Base-by-base conservation (phyloP, 2,113 vertebrate species). In the Leptobrachium ailaonicum region DNA sequence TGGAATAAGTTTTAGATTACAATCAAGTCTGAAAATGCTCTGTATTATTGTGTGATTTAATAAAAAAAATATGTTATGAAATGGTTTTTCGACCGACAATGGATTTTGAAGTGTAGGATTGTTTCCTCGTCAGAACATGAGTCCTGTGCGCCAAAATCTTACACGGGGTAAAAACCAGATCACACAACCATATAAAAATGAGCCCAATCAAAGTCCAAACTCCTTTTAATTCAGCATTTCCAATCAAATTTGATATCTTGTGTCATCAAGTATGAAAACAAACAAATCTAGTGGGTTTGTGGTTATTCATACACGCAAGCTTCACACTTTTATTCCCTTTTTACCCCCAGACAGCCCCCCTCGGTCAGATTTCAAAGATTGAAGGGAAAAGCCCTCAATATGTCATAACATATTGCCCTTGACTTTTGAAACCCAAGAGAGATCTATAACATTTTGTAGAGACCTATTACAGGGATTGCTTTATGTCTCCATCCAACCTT, bases 401-500 rank as follows among this genome's bases (percentile, higher is more conserved):
- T 88, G 87, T 88, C 88, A 81, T 86, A 85, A 89, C 85, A 69
- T 85, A 85, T 88, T 94, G 95, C 94, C 95, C 96, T 97, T 97
- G 94, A 95, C 94, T 96, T 90, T 88, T 86, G 90, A 92, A 93
- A 96, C 95, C 92, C 92, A 93, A 89, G 94, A 93, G 94, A 95
- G 95, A 94, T 94, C 93, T 93, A 96, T 97, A 96, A 96, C 93
- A 96, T 95, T 95, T 93, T 92, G 88, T 92, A 93, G 92, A 95
- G 95, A 96, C 95, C 96, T 95, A 95, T 97, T 96, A 94, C 94
- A 92, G 93, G 91, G 94, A 91, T 92, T 92, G 92, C 95, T 95
- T 92, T 96, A 91, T 93, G 92, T 97, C 94, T 96, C 95, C 95
- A 97, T 90, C 95, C 93, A 95, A 95, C 94, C 95, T 96, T 95